These are phyloP conservation scores for Caradrina kadenii DNA, from an alignment of 2,888 invertebrate species.

Conservation along the genomic window DNA sequence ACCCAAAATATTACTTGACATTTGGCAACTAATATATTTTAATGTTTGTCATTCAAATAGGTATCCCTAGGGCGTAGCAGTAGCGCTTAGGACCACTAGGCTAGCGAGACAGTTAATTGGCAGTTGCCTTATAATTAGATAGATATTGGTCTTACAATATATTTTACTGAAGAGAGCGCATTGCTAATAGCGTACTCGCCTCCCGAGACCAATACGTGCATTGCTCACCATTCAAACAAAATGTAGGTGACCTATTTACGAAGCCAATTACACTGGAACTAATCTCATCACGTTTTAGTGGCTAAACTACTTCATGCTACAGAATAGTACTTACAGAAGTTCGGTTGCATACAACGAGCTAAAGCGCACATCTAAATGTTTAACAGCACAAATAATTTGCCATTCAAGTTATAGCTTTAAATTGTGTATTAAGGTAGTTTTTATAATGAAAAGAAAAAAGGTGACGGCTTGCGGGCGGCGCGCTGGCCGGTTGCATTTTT, in stretches of 20 bases:
- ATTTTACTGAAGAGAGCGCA: not conserved
- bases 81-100: too few relatives aligned
- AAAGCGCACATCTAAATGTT: not conserved
- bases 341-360: not conserved
- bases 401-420: too few relatives aligned
- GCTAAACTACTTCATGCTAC: conserved; percentile 9
- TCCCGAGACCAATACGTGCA: conserved; percentile 38
- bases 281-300: conserved; percentile 56
- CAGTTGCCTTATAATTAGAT: too few relatives aligned
- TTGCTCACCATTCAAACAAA: conserved; percentile 40
- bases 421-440: not conserved
- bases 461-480: too few relatives aligned
- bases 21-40: too few relatives aligned
- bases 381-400: not conserved
- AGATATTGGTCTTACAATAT: too few relatives aligned
- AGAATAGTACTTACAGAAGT: not conserved
- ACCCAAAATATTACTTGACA: too few relatives aligned
- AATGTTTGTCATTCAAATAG: too few relatives aligned
- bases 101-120: too few relatives aligned
- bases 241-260: conserved; percentile 58
- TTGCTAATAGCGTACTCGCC: conserved; percentile 33
- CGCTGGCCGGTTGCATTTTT: too few relatives aligned
- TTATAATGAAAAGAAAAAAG: too few relatives aligned
- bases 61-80: too few relatives aligned
- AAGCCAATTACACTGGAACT: conserved; percentile 50